These are phyloP conservation scores for Eulimnadia texana DNA, from an alignment of 1,140 invertebrate species.

Conservation along the genomic window DNA sequence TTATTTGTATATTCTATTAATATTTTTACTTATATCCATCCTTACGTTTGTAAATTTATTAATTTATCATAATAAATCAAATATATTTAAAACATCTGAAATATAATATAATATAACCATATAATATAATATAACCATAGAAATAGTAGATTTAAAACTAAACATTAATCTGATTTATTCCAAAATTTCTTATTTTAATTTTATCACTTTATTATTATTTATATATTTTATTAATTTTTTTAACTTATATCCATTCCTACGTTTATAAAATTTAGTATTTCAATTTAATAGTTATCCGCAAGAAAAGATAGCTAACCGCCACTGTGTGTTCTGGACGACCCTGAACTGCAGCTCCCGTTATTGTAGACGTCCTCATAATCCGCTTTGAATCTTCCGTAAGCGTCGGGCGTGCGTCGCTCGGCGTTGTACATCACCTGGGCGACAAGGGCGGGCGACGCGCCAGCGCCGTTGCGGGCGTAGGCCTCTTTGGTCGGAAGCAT, in stretches of 20 bases:
- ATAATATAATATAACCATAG: no score
- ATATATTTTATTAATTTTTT: no score
- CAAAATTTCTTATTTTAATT: not conserved
- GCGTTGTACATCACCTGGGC: constrained; percentile 16
- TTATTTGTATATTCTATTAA: no score
- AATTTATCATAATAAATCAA: no score
- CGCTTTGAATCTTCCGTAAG: constrained; percentile 53
- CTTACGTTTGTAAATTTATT: no score
- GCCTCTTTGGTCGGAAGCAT: not conserved
- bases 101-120: no score
- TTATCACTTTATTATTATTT: no score
- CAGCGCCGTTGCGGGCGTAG: not conserved
- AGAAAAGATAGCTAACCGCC: no score
- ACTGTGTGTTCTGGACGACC: not conserved
- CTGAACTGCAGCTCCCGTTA: constrained; percentile 13
- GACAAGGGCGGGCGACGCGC: constrained; percentile 10
- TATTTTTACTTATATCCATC: no score
- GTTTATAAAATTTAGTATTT: not conserved
- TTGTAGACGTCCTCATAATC: constrained; percentile 68
- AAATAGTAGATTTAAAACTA: no score
- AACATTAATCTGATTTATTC: not conserved
- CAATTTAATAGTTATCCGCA: no score
- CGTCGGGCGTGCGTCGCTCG: constrained; percentile 63
- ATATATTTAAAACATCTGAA: no score
- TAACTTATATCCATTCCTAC: not conserved